Percentiles rank a stretch among this genome's conserved stretches.
These are phyloP conservation scores for Nemotelus nigrinus DNA, from an alignment of 2,888 invertebrate genomes.

Conservation along the genomic window DNA sequence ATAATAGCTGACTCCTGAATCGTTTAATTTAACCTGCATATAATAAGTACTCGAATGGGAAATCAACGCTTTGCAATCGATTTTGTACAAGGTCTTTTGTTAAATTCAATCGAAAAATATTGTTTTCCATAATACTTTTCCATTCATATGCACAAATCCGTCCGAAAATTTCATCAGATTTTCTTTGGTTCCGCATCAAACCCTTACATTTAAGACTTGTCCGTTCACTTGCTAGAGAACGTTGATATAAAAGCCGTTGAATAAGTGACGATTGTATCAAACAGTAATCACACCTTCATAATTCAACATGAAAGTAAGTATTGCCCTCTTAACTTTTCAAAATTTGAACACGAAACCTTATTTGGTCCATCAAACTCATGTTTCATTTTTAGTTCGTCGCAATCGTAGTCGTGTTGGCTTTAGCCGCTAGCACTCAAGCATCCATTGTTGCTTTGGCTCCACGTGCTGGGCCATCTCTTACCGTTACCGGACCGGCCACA, in stretches of 20 bases:
- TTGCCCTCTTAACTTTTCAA: not conserved
- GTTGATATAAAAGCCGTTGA: conserved; percentile 18
- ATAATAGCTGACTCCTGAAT: too few relatives aligned
- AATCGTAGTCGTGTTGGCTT: conserved; percentile 59
- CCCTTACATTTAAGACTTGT: too few relatives aligned
- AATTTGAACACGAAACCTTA: not conserved
- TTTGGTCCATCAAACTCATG: not conserved
- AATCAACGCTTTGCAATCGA: too few relatives aligned
- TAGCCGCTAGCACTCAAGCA: conserved; percentile 53
- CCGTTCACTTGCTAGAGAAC: too few relatives aligned
- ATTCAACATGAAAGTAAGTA: conserved; percentile 41
- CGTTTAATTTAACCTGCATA: too few relatives aligned
- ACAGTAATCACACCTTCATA: conserved; percentile 15
- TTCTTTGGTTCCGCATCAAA: too few relatives aligned
- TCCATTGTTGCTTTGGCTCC: conserved; percentile 49
- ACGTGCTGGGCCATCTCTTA: not conserved
- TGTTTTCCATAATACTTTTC: too few relatives aligned
- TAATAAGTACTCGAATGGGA: too few relatives aligned
- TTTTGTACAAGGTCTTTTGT: too few relatives aligned
- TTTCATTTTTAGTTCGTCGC: conserved; percentile 55
- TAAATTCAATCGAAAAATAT: too few relatives aligned
- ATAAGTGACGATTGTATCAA: not conserved
- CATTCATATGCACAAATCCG: too few relatives aligned
- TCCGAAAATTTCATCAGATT: too few relatives aligned
- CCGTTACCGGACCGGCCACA: not conserved